A percentile compares a stretch with the other conserved stretches of the same genome.
phyloP scores from a whole-genome alignment of 2,113 vertebrate genomes.

The Cyprinodon tularosa region DNA sequence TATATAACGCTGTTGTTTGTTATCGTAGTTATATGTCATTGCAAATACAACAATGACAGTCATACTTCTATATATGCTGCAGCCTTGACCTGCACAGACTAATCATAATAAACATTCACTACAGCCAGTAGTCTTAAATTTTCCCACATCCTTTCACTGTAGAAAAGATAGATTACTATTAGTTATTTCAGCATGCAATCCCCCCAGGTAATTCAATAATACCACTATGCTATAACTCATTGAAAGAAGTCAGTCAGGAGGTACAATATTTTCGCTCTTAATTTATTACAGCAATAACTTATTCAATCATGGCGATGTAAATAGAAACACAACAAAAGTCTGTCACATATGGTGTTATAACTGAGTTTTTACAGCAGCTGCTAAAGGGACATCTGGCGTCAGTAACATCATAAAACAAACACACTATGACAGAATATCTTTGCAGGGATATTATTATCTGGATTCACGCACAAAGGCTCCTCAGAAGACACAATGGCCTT shows the following conservation, averaged over 20 bases:
- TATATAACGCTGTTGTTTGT: neutral
- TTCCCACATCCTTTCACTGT: neutral
- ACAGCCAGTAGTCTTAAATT: neutral
- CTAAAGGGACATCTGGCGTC: neutral
- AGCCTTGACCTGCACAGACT: neutral
- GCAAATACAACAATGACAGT: neutral
- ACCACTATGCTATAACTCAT: too few species aligned
- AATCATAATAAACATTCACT: neutral
- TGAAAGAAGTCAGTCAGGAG: neutral
- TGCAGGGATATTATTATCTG: neutral
- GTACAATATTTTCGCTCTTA: neutral
- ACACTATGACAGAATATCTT: neutral
- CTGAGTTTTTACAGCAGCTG: too few species aligned
- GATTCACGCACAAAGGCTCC: neutral
- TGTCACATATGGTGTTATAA: neutral
- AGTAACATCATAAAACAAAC: neutral
- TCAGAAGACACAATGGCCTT: neutral
- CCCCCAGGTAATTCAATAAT: too few species aligned
- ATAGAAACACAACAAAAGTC: too few species aligned
- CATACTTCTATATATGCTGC: neutral
- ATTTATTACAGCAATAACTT: neutral
- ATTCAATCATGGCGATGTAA: too few species aligned
- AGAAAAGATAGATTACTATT: neutral
- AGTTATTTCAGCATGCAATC: neutral
- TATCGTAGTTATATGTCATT: neutral